Conservation (phyloP, 2,113 vertebrate genomes). For the Panurus biarmicus region DNA sequence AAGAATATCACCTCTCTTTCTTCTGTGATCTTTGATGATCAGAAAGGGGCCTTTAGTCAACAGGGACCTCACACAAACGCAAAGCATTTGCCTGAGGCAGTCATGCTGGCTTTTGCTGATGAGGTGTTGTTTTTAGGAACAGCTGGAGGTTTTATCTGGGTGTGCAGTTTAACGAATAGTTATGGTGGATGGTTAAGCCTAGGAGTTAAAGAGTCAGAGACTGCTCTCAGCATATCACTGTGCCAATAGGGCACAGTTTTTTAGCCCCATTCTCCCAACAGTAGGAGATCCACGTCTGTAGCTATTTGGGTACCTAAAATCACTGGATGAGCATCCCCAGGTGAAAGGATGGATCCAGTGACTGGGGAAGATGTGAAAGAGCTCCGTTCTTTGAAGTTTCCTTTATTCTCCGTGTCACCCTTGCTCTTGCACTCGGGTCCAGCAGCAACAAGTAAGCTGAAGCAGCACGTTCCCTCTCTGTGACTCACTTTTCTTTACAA, state of each 20-base stretch:
- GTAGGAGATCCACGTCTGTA: background rate
- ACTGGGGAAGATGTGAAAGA: background rate
- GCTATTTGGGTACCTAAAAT: background rate
- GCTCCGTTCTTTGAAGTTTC: background rate
- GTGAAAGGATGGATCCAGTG: background rate
- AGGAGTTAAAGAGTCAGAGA: background rate
- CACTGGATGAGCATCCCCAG: rapidly evolving
- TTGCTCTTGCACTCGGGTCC: background rate
- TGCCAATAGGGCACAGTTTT: background rate
- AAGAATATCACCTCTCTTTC: background rate
- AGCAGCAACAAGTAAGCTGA: background rate
- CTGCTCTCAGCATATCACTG: background rate
- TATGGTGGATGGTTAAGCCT: background rate
- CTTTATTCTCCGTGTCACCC: background rate
- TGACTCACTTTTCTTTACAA: background rate
- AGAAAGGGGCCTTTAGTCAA: background rate
- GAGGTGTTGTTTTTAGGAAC: background rate
- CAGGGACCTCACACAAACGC: background rate
- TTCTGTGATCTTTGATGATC: background rate
- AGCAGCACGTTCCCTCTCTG: background rate
- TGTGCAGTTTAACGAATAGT: background rate
- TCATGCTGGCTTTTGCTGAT: background rate
- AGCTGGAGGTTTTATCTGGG: background rate
- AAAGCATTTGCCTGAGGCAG: background rate
- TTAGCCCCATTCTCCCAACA: background rate